A percentile compares a stretch with the other conserved stretches of the same genome.
phyloP scores from a whole-genome alignment of 1,140 invertebrate genomes.

The Leguminivora glycinivorella region DNA sequence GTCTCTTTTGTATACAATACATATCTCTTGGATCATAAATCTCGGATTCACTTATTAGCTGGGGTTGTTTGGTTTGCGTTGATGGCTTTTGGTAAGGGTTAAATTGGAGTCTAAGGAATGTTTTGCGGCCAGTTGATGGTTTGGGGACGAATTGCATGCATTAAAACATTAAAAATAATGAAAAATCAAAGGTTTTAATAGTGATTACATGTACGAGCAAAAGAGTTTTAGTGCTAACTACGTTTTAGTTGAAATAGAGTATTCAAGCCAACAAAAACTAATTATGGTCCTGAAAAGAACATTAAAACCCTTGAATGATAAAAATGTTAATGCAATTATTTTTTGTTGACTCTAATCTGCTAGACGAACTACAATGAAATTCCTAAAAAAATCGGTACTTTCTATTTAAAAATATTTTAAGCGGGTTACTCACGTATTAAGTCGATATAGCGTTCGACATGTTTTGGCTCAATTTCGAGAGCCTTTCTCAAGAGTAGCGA shows the following conservation, averaged over 20 bases:
- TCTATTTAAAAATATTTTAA: too few relatives aligned
- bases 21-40: slow-evolving; percentile 57
- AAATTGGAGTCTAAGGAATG: slow-evolving; percentile 13
- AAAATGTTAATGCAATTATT: neutral
- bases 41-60: slow-evolving; percentile 77
- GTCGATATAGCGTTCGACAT: too few relatives aligned
- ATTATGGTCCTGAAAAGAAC: neutral
- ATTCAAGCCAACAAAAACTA: neutral
- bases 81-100: slow-evolving; percentile 21
- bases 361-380: neutral
- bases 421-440: too few relatives aligned
- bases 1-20: neutral
- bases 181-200: neutral
- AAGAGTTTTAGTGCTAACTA: neutral
- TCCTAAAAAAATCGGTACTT: neutral
- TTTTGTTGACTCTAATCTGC: neutral
- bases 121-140: neutral
- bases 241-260: neutral
- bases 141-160: neutral
- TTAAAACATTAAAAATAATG: neutral
- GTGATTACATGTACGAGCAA: too few relatives aligned
- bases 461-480: too few relatives aligned
- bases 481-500: too few relatives aligned
- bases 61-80: slow-evolving; percentile 47
- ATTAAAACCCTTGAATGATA: neutral